These are phyloP conservation scores for Rhinogobio ventralis DNA, from an alignment of 2,797 vertebrate species.

Conservation along the genomic window DNA sequence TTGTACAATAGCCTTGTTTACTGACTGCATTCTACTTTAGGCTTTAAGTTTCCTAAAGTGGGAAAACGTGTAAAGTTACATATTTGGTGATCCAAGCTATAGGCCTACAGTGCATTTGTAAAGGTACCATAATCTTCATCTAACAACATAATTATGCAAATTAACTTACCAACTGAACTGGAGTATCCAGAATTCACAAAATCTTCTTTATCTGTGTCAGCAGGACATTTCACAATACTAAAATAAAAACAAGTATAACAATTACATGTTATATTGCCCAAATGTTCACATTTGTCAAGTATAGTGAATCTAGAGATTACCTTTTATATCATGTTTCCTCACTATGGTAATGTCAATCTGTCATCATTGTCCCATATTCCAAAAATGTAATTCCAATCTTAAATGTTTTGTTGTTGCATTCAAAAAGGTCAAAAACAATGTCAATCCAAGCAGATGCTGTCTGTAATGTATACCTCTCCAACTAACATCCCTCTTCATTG, in stretches of 20 bases:
- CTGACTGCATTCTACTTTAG: not conserved
- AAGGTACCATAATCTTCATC: not conserved
- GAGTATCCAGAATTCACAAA: slow-evolving; percentile 26
- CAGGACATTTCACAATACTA: slow-evolving; percentile 24
- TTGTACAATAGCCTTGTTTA: not conserved
- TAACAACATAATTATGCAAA: slow-evolving; percentile 3
- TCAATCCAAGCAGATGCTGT: slow-evolving; percentile 39
- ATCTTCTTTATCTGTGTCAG: slow-evolving; percentile 12
- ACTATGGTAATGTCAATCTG: slow-evolving; percentile 17
- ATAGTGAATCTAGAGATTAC: slow-evolving; percentile 16
- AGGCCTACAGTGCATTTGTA: not conserved
- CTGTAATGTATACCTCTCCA: slow-evolving; percentile 48
- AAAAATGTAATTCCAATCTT: slow-evolving; percentile 7
- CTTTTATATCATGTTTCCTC: slow-evolving; percentile 34
- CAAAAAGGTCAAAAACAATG: slow-evolving; percentile 40
- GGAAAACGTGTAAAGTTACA: not conserved
- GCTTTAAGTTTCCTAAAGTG: not conserved
- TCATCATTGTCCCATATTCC: slow-evolving; percentile 35
- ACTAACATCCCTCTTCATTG: slow-evolving; percentile 47
- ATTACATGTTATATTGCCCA: not conserved
- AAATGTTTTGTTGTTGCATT: not conserved
- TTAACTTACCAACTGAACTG: slow-evolving; percentile 8
- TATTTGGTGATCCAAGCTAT: not conserved
- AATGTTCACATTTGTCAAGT: not conserved
- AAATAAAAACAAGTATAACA: not conserved